Evolutionary conservation across 2,888 invertebrate genomes (phyloP).

Genomic region (Pelosia muscerda): DNA sequence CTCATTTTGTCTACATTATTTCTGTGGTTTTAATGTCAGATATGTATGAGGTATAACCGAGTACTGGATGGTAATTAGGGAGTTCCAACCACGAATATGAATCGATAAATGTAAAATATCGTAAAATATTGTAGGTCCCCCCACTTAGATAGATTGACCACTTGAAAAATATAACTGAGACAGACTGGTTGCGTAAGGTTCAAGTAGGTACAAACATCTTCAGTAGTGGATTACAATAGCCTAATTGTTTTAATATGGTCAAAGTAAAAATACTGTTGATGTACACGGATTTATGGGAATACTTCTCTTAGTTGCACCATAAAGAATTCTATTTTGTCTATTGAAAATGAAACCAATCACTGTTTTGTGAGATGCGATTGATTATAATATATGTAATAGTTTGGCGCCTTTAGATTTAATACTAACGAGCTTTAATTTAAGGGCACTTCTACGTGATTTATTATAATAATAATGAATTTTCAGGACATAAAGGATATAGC

Average conservation of each 20-base stretch:
- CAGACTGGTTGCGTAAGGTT: too few species aligned
- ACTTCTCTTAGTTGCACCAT: too few species aligned
- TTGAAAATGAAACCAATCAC: background rate
- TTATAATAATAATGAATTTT: background rate
- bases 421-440: background rate
- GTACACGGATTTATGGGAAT: too few species aligned
- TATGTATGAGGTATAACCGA: background rate
- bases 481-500: conserved; percentile 85
- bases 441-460: background rate
- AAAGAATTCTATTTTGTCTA: background rate
- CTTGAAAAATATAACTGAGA: too few species aligned
- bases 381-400: background rate
- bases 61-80: background rate
- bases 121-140: too few species aligned
- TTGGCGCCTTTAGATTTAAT: background rate
- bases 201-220: too few species aligned
- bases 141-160: too few species aligned
- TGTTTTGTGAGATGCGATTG: background rate
- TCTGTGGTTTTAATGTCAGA: background rate
- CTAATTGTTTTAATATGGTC: too few species aligned
- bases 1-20: background rate
- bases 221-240: too few species aligned
- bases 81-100: background rate
- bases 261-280: too few species aligned
- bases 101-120: too few species aligned